Conservation (phyloP, 2,797 vertebrate genomes). For the Centropyge bicolor region DNA sequence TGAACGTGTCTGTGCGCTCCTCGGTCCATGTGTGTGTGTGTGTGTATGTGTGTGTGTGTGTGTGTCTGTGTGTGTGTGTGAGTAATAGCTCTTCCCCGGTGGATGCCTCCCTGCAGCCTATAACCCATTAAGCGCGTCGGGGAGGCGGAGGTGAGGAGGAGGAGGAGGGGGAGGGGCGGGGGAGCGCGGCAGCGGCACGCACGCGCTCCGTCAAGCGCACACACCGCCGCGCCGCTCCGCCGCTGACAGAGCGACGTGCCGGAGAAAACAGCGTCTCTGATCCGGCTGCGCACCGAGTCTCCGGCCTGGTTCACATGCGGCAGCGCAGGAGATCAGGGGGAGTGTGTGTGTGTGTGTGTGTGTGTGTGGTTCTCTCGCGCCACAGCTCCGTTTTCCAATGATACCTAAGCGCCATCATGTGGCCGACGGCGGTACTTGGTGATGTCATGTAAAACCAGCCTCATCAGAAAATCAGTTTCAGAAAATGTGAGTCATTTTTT, state of each 20-base stretch:
- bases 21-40: slow-evolving; percentile 7
- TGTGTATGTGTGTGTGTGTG: slow-evolving; percentile 31
- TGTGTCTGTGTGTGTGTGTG: slow-evolving; percentile 38
- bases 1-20: slow-evolving; percentile 51
- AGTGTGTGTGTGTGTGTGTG: slow-evolving; percentile 12
- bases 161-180: too few species aligned
- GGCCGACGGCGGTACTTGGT: slow-evolving; percentile 18
- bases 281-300: slow-evolving; percentile 26
- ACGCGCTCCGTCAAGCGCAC: slow-evolving; percentile 84
- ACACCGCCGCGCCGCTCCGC: slow-evolving; percentile 80
- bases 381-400: slow-evolving; percentile 69
- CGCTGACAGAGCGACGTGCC: slow-evolving; percentile 74
- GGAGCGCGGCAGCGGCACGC: slow-evolving; percentile 65
- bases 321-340: slow-evolving; percentile 29
- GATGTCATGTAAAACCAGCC: slow-evolving; percentile 4
- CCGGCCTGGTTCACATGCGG: slow-evolving; percentile 60
- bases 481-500: neutral
- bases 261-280: slow-evolving; percentile 58
- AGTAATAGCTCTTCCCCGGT: slow-evolving; percentile 80
- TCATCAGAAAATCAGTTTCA: neutral
- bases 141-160: slow-evolving; percentile 47
- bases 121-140: slow-evolving; percentile 71
- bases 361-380: neutral
- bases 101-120: slow-evolving; percentile 76
- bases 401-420: slow-evolving; percentile 73